Evolutionary conservation across 2,888 invertebrate species (phyloP), one percentile per base, ranked within the genome.

Genomic region (Cheilosia variabilis): DNA sequence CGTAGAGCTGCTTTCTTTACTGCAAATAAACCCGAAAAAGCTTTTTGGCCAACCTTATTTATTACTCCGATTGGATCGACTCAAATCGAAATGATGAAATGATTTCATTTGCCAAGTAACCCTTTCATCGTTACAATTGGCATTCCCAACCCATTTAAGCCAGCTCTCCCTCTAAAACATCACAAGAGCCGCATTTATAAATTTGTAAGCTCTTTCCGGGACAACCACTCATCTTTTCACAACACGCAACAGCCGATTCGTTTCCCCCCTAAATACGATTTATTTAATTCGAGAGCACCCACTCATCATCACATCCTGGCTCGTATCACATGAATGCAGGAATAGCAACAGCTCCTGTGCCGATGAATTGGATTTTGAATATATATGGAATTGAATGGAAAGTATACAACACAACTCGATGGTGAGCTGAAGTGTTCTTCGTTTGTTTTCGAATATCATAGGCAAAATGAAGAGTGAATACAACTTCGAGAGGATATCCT

Each of bases 251-350:
- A 31, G 19, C 50, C 22, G 27, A 52, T 13, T 50, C 69, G 37
- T 37, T 31, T 27, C 69, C 50, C 60, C 43, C 27, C 45, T 76
- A 76, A 86, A 80, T 86, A 86, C 84, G 80, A 86, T 86, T 86
- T 80, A 86, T 76, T 80, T 86, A 86, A 76, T 86, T 80, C 71
- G 65, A 86, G 75, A 86, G 69, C 65, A 80, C 27, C 72, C 80
- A 75, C 80, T 80, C 84, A 75, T 75, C 84, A 79, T 55, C 68
- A 83, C 65, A 57, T 73, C 73, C 83, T 63, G 47, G 34, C 31
- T 78, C 47, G 50, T 31, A 52, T 27, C 53, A 72, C 55, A 66
- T 50, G 72, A 68, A 68, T 52, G 65, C 43, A 57, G 31, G 17
- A 47, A 34, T 34, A 19, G 66, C 66, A 77, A 66, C 62, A 66